phyloP scores from a whole-genome alignment of 2,797 vertebrate genomes.

The Pachyuromys duprasi region DNA sequence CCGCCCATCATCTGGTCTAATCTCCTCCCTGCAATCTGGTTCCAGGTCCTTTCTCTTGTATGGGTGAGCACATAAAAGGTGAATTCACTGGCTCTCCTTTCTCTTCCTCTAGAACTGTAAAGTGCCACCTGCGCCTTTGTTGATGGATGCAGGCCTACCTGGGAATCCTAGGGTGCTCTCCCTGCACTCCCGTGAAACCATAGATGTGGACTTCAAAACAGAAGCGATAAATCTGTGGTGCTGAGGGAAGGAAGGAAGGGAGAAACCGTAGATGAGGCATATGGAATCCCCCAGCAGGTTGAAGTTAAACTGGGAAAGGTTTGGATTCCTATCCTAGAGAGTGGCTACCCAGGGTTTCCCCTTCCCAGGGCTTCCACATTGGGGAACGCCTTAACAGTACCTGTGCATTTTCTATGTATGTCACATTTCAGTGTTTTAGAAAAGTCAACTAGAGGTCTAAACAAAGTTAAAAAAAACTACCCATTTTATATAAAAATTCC shows the following conservation, averaged over 20 bases:
- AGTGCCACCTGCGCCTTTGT: constrained; percentile 31
- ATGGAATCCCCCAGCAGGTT: not conserved
- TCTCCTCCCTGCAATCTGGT: not conserved
- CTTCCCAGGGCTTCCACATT: not conserved
- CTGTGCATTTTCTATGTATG: not conserved
- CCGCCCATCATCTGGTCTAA: constrained; percentile 30
- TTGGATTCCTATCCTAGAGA: not conserved
- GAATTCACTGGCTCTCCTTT: constrained; percentile 14
- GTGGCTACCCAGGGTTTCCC: not conserved
- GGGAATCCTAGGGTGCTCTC: not conserved
- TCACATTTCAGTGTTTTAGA: not conserved
- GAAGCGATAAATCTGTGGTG: not conserved
- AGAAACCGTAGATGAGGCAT: not conserved
- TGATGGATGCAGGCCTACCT: not conserved
- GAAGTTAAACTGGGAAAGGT: not conserved
- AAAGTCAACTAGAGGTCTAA: not conserved
- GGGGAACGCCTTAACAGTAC: not conserved
- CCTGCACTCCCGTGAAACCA: not conserved
- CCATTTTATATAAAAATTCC: not conserved
- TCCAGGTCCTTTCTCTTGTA: not conserved
- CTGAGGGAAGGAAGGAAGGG: not conserved
- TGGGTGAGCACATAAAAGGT: not conserved
- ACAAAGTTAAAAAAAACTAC: not conserved
- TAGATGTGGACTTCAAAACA: not conserved
- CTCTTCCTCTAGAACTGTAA: not conserved